Conservation (phyloP, 2,113 vertebrate genomes). For the Trachemys scripta region DNA sequence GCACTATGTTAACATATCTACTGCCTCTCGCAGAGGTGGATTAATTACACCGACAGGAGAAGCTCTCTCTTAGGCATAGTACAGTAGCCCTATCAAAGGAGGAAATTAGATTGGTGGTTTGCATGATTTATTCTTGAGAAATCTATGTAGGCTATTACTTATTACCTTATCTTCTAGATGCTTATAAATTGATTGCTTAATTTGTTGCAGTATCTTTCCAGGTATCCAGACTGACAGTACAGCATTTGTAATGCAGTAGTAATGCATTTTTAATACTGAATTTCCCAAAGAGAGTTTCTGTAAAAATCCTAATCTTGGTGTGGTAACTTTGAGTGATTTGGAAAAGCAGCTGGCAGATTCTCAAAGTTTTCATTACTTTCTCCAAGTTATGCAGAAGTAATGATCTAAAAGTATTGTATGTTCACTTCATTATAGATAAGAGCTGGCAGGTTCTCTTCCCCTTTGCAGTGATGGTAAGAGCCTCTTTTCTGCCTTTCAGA, state of each 20-base stretch:
- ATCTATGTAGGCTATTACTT: background rate
- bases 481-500: background rate
- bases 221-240: background rate
- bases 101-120: background rate
- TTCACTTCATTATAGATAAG: background rate
- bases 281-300: background rate
- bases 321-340: background rate
- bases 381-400: slow-evolving; percentile 4
- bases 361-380: background rate
- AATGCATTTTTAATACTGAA: background rate
- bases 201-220: background rate
- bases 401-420: background rate
- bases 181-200: background rate
- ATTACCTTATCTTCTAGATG: background rate
- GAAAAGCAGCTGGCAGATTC: background rate
- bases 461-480: background rate
- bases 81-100: background rate
- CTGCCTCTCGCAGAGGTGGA: background rate
- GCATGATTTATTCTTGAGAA: background rate
- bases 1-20: background rate
- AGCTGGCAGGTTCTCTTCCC: background rate
- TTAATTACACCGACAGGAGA: background rate
- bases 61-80: background rate
- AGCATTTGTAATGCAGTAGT: background rate
- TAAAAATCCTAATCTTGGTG: background rate